phyloP scores from a whole-genome alignment of 2,888 invertebrate genomes.

The Belgica antarctica region DNA sequence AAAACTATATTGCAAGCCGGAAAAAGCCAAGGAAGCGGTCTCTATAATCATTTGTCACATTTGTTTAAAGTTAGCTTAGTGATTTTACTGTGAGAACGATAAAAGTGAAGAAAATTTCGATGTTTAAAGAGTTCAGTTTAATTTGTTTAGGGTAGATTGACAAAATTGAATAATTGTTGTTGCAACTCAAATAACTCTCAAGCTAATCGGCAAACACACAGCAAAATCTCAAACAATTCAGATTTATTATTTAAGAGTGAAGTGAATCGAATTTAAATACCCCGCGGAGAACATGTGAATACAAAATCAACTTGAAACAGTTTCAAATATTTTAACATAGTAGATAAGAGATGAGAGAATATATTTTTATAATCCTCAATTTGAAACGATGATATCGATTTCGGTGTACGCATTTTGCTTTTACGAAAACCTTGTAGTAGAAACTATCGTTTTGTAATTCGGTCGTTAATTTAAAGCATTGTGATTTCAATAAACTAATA shows the following conservation, averaged over 20 bases:
- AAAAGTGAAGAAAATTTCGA: not conserved
- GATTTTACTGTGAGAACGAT: conserved; percentile 6
- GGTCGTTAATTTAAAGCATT: conserved; percentile 13
- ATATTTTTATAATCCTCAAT: conserved; percentile 29
- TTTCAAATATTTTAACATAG: conserved; percentile 7
- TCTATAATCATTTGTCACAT: conserved; percentile 8
- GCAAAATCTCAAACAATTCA: not conserved
- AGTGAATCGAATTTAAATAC: not conserved
- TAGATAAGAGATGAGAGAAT: conserved; percentile 23
- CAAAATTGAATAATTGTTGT: not conserved
- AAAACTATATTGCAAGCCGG: not conserved
- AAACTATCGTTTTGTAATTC: conserved; percentile 1
- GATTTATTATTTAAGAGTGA: not conserved
- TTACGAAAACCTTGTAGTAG: conserved; percentile 6
- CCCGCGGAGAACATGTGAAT: not conserved
- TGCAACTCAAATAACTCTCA: not conserved
- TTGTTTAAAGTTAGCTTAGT: conserved; percentile 15
- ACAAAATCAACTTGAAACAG: not conserved
- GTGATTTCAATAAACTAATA: conserved; percentile 26
- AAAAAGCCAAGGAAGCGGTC: not conserved
- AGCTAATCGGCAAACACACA: not conserved
- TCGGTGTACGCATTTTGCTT: conserved; percentile 12
- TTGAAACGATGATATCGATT: conserved; percentile 9
- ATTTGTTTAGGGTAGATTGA: conserved; percentile 23
- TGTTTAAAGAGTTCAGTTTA: not conserved